These are phyloP conservation scores for Pogonomyrmex californicus DNA, from an alignment of 1,140 invertebrate species.

Conservation along the genomic window DNA sequence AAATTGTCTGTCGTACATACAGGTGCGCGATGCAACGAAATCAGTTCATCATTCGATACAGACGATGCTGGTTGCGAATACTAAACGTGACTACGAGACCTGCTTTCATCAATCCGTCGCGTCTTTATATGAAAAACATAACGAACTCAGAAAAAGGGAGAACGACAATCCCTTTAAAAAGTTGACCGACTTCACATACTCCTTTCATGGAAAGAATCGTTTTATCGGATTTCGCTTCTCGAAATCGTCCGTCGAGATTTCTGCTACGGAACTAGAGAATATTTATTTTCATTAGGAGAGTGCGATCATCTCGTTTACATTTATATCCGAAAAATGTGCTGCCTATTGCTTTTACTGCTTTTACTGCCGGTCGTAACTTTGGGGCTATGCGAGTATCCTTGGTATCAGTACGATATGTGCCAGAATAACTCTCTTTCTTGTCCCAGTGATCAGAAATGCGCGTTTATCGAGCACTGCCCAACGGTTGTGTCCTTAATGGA, in stretches of 20 bases:
- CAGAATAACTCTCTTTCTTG: constrained; percentile 69
- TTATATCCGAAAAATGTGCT: constrained; percentile 25
- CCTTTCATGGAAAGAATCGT: neutral
- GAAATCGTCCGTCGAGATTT: neutral
- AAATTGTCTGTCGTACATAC: constrained; percentile 61
- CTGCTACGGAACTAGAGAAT: neutral
- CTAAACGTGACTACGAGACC: neutral
- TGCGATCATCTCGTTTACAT: neutral
- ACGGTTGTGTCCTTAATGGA: constrained; percentile 73
- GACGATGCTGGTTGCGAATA: constrained; percentile 24
- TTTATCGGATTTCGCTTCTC: neutral
- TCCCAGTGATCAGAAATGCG: constrained; percentile 71
- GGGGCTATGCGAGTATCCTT: constrained; percentile 15
- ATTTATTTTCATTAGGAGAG: constrained; percentile 13
- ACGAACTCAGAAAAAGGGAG: neutral
- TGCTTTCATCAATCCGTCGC: neutral
- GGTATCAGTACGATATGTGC: constrained; percentile 25
- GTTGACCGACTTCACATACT: neutral
- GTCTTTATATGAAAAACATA: neutral
- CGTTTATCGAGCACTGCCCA: constrained; percentile 72
- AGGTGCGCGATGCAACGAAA: constrained; percentile 37
- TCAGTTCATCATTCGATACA: constrained; percentile 67
- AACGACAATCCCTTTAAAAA: constrained; percentile 2
- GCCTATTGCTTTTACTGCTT: constrained; percentile 14
- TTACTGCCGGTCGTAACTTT: constrained; percentile 41